These are phyloP conservation scores for Epinephelus lanceolatus DNA, from an alignment of 2,113 vertebrate species.

Conservation along the genomic window DNA sequence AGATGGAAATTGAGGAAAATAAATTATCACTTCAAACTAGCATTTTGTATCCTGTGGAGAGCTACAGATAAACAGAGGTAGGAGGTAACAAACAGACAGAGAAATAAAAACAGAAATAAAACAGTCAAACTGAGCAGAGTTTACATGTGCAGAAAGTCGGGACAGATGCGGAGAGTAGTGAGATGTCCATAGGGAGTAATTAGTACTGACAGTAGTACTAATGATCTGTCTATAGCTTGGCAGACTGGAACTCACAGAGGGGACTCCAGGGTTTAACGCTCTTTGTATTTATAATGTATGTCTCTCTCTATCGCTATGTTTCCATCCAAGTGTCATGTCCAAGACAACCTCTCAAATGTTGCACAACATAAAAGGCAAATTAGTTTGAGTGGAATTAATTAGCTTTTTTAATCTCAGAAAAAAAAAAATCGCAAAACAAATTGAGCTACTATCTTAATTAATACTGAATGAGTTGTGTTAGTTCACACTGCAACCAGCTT, in stretches of 20 bases:
- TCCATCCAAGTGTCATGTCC: slow-evolving; percentile 4
- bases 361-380: slow-evolving; percentile 24
- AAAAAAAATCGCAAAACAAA: slow-evolving; percentile 1
- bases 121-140: slow-evolving; percentile 9
- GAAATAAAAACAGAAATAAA: background rate
- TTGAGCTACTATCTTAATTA: slow-evolving; percentile 35
- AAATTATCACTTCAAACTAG: background rate
- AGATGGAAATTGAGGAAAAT: background rate
- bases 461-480: background rate
- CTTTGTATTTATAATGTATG: slow-evolving; percentile 4
- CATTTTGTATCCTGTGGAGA: background rate
- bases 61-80: slow-evolving; percentile 11
- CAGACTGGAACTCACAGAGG: slow-evolving; percentile 54
- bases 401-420: background rate
- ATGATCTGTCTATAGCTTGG: slow-evolving; percentile 63
- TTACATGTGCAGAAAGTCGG: slow-evolving; percentile 18
- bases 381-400: slow-evolving; percentile 30
- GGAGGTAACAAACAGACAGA: slow-evolving; percentile 26
- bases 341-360: slow-evolving; percentile 18
- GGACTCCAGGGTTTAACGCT: slow-evolving; percentile 43
- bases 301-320: slow-evolving; percentile 6
- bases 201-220: slow-evolving; percentile 71
- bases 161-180: slow-evolving; percentile 21
- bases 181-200: slow-evolving; percentile 70
- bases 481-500: background rate